Percentiles rank a stretch among this genome's conserved stretches.
These are phyloP conservation scores for Bellardia pandia DNA, from an alignment of 2,888 invertebrate genomes.

Conservation along the genomic window DNA sequence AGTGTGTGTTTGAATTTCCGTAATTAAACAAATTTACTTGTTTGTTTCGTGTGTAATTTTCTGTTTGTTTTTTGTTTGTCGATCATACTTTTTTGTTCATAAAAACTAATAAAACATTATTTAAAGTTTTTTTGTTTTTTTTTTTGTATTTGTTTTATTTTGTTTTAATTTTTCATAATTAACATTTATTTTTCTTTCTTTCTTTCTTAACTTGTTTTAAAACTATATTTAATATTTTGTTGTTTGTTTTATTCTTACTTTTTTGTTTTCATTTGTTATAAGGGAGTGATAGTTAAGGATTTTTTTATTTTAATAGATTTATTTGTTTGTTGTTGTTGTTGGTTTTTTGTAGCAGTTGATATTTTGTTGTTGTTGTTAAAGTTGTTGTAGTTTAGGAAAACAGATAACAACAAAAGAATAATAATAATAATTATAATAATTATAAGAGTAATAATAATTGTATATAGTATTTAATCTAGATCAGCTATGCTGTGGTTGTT, in stretches of 20 bases:
- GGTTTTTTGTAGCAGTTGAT: slow-evolving; percentile 71
- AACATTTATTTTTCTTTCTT: slow-evolving; percentile 70
- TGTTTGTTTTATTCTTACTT: slow-evolving; percentile 65
- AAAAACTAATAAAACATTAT: slow-evolving; percentile 65
- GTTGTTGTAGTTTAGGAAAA: slow-evolving; percentile 65
- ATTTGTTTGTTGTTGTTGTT: slow-evolving; percentile 71
- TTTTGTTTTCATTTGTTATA: slow-evolving; percentile 55
- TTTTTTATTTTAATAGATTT: slow-evolving; percentile 61
- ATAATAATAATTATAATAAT: slow-evolving; percentile 54
- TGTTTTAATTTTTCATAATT: slow-evolving; percentile 67
- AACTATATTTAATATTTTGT: slow-evolving; percentile 63
- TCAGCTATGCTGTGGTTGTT: slow-evolving; percentile 83
- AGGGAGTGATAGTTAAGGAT: slow-evolving; percentile 75
- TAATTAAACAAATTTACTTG: slow-evolving; percentile 1
- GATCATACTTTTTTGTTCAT: slow-evolving; percentile 41
- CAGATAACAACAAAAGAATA: slow-evolving; percentile 66
- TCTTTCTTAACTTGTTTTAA: slow-evolving; percentile 69
- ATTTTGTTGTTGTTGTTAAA: slow-evolving; percentile 61
- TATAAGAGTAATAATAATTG: slow-evolving; percentile 65
- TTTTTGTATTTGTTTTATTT: slow-evolving; percentile 52
- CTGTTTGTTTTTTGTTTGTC: slow-evolving; percentile 7
- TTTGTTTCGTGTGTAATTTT: slow-evolving; percentile 24
- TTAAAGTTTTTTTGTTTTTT: slow-evolving; percentile 29
- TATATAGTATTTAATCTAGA: slow-evolving; percentile 72
- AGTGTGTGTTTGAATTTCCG: slow-evolving; percentile 2